A percentile compares a stretch with the other conserved stretches of the same genome.
These are phyloP conservation scores for Suillia variegata DNA, from an alignment of 2,888 invertebrate genomes.

Conservation along the genomic window DNA sequence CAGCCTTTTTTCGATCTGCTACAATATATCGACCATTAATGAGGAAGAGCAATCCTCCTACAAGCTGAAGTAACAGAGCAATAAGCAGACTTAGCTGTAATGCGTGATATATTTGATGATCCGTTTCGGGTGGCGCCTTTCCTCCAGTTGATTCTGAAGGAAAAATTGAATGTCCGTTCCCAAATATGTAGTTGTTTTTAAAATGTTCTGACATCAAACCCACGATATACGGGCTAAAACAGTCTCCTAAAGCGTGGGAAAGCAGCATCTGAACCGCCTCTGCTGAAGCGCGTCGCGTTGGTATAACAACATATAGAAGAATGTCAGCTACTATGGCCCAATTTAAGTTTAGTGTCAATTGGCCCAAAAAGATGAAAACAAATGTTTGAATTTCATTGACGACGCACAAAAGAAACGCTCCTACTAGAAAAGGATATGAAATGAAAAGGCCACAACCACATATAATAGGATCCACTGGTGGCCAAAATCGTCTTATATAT, in stretches of 20 bases:
- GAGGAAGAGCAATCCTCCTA: background rate
- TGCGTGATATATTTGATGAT: background rate
- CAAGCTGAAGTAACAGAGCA: background rate
- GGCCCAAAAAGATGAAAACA: background rate
- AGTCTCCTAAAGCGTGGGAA: background rate
- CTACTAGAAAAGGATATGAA: background rate
- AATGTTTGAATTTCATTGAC: background rate
- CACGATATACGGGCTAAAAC: background rate
- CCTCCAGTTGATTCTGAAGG: too few relatives aligned
- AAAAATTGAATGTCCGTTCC: too few relatives aligned
- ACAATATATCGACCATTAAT: background rate
- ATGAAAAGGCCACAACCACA: background rate
- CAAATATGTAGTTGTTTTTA: too few relatives aligned
- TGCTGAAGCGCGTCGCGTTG: background rate
- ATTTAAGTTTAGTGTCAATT: background rate
- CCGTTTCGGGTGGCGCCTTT: too few relatives aligned
- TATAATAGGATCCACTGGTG: background rate
- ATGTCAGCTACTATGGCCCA: background rate
- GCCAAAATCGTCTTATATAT: background rate
- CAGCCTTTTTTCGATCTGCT: background rate
- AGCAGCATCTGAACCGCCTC: background rate
- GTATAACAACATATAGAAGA: background rate
- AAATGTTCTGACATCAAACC: background rate
- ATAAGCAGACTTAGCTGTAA: background rate
- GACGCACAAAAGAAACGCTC: background rate